Percentiles rank a stretch among this genome's conserved stretches.
Conservation (phyloP, 92 coral and sea anemone genomes). For the Galaxea fascicularis region DNA sequence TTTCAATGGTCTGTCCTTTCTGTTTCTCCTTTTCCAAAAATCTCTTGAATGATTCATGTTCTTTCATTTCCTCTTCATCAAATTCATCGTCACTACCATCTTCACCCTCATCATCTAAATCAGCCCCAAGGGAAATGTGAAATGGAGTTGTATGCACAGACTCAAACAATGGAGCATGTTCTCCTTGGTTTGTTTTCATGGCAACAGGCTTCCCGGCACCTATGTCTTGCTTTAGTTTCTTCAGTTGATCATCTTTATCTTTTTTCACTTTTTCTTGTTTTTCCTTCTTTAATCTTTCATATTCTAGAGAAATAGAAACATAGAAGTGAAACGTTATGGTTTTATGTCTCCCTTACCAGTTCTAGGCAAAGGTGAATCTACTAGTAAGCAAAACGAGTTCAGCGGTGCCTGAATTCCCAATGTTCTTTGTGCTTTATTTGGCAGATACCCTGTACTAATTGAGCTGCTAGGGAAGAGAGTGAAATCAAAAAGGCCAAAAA, state of each 20-base stretch:
- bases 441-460: too few species aligned
- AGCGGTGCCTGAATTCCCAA: too few species aligned
- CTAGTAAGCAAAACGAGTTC: too few species aligned
- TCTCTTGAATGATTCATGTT: slow-evolving; percentile 88
- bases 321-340: too few species aligned
- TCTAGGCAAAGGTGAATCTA: too few species aligned
- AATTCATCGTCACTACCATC: slow-evolving; percentile 44
- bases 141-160: slow-evolving; percentile 53
- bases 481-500: too few species aligned
- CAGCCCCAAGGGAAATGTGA: slow-evolving; percentile 72
- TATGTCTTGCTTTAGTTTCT: slow-evolving; percentile 81
- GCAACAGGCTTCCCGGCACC: slow-evolving; percentile 91
- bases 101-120: slow-evolving; percentile 77
- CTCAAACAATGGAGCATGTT: slow-evolving; percentile 50
- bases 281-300: slow-evolving; percentile 88
- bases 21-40: slow-evolving; percentile 67
- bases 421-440: too few species aligned
- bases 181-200: slow-evolving; percentile 49
- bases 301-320: slow-evolving; percentile 59
- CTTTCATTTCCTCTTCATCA: slow-evolving; percentile 85
- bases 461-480: too few species aligned
- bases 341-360: too few species aligned
- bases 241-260: slow-evolving; percentile 77
- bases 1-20: slow-evolving; percentile 8
- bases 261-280: slow-evolving; percentile 63